Conservation (phyloP, 1,140 invertebrate genomes). For the Rhizoglyphus robini region DNA sequence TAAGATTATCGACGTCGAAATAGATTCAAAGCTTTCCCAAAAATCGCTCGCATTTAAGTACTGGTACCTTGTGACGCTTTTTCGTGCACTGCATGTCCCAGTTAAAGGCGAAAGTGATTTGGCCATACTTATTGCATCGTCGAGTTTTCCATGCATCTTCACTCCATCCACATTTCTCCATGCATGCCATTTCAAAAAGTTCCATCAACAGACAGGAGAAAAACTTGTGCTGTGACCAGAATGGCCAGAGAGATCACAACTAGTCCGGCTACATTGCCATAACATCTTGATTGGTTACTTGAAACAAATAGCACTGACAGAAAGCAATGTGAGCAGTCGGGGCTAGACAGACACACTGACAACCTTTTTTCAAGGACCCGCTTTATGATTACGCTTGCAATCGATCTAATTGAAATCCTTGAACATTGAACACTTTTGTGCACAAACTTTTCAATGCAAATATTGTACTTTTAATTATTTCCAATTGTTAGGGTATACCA, state of each 20-base stretch:
- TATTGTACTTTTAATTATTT: no score
- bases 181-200: constrained; percentile 17
- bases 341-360: neutral
- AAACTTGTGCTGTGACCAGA: neutral
- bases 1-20: no score
- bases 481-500: no score
- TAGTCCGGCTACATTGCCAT: neutral
- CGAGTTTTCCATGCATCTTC: neutral
- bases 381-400: no score
- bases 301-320: neutral
- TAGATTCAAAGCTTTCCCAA: no score
- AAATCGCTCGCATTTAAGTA: no score
- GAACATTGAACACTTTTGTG: no score
- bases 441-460: no score
- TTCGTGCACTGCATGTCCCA: constrained; percentile 16
- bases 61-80: constrained; percentile 15
- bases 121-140: constrained; percentile 19
- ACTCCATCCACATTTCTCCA: constrained; percentile 20
- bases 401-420: no score
- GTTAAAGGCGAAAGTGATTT: neutral
- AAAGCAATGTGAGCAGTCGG: neutral
- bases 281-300: neutral
- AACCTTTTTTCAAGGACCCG: neutral
- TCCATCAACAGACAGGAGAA: neutral
- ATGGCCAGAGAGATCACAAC: neutral